Conservation (phyloP, 2,113 vertebrate genomes). For the Sebastes fasciatus region DNA sequence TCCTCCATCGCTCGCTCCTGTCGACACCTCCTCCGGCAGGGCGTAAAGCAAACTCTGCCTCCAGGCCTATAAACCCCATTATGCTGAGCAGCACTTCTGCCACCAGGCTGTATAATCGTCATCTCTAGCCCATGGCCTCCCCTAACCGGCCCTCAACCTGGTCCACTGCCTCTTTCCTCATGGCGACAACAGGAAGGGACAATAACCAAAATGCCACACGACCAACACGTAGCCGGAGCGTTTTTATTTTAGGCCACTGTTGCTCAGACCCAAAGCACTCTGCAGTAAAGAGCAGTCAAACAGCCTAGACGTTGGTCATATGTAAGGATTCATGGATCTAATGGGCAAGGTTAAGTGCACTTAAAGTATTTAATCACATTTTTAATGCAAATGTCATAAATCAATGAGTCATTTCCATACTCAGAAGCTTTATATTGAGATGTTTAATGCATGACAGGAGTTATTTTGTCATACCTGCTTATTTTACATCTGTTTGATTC, state of each 20-base stretch:
- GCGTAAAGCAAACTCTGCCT: conserved; percentile 68
- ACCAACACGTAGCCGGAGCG: not conserved
- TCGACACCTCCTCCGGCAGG: conserved; percentile 64
- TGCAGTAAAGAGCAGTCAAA: conserved; percentile 11
- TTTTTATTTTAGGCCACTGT: conserved; percentile 7
- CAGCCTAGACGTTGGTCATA: not conserved
- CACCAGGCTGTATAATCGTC: conserved; percentile 62
- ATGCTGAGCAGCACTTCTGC: conserved; percentile 65
- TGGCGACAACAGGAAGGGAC: not conserved
- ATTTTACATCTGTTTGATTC: not conserved
- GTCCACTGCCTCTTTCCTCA: conserved; percentile 16
- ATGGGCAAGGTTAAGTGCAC: conserved; percentile 12
- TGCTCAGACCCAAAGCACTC: not conserved
- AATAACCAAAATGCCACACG: conserved; percentile 30
- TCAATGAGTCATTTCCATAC: conserved; percentile 12
- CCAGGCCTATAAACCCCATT: conserved; percentile 67
- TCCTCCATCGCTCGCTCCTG: conserved; percentile 37
- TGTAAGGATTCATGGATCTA: not conserved
- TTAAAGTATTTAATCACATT: conserved; percentile 28
- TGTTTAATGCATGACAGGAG: not conserved
- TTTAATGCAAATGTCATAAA: conserved; percentile 36
- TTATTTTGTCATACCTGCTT: not conserved
- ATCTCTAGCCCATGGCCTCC: conserved; percentile 13
- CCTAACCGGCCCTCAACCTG: conserved; percentile 35
- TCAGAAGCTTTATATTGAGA: not conserved